A percentile compares a stretch with the other conserved stretches of the same genome.
phyloP scores from a whole-genome alignment of 2,888 invertebrate genomes.

The Apamea crenata region DNA sequence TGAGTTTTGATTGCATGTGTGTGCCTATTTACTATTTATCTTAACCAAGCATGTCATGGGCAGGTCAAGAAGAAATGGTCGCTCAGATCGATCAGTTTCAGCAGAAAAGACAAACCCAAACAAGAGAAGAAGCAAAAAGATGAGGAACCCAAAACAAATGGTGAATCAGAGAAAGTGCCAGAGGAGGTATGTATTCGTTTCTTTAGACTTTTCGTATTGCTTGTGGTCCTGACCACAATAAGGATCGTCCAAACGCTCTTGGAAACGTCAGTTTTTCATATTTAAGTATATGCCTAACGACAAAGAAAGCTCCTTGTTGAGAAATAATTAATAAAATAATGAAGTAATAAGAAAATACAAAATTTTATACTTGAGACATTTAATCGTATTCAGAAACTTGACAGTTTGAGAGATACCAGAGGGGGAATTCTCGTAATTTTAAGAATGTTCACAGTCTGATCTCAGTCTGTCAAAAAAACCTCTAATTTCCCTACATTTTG shows the following conservation, averaged over 20 bases:
- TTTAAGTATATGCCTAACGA: not conserved
- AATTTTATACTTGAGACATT: not conserved
- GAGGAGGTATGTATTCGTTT: slow-evolving; percentile 91
- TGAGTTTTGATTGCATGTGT: slow-evolving; percentile 69
- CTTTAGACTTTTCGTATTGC: not conserved
- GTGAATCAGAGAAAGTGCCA: slow-evolving; percentile 91
- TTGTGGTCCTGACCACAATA: not conserved
- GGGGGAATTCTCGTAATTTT: too few species aligned
- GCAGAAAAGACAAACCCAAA: slow-evolving; percentile 96
- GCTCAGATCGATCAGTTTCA: slow-evolving; percentile 96
- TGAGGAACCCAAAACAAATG: slow-evolving; percentile 90
- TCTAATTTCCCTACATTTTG: too few species aligned
- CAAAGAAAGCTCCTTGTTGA: not conserved
- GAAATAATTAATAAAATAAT: not conserved
- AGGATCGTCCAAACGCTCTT: not conserved
- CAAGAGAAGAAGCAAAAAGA: slow-evolving; percentile 92
- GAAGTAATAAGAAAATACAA: not conserved
- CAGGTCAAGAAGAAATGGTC: slow-evolving; percentile 97
- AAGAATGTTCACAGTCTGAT: too few species aligned
- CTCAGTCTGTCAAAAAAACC: too few species aligned
- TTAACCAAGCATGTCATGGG: slow-evolving; percentile 77
- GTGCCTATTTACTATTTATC: slow-evolving; percentile 66
- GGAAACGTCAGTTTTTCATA: not conserved
- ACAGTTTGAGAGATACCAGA: not conserved
- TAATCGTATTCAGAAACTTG: not conserved